Evolutionary conservation across 2,797 vertebrate species (phyloP).

Genomic region (Gymnocypris eckloni): DNA sequence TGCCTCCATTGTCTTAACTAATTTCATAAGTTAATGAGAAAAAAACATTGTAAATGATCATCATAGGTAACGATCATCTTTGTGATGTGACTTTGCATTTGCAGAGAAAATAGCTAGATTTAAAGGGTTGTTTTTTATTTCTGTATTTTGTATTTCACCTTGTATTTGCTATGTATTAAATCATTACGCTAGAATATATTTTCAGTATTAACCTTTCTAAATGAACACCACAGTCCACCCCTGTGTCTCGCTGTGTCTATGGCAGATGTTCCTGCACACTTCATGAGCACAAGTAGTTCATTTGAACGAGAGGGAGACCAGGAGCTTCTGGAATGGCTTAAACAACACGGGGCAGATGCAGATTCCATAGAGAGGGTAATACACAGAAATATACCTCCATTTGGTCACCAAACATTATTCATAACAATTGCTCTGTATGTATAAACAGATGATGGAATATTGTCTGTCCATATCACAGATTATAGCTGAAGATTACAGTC

Average conservation of each 20-base stretch:
- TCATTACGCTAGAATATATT: background rate
- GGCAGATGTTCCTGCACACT: constrained; percentile 79
- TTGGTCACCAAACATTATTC: background rate
- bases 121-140: background rate
- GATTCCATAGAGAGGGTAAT: constrained; percentile 89
- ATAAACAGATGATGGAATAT: background rate
- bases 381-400: background rate
- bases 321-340: constrained; percentile 89
- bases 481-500: constrained; percentile 88
- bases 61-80: background rate
- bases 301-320: constrained; percentile 73
- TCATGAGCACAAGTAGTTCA: constrained; percentile 65
- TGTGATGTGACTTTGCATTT: background rate
- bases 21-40: background rate
- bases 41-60: background rate
- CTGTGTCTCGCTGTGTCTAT: background rate
- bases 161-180: background rate
- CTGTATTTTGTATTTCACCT: background rate
- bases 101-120: background rate
- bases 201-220: background rate
- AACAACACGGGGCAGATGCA: constrained; percentile 84
- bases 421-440: background rate
- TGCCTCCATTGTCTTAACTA: background rate
- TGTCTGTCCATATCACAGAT: constrained; percentile 76
- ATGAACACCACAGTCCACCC: too few relatives aligned